Conservation (phyloP, 2,888 invertebrate genomes). For the Thymelicus lineola region DNA sequence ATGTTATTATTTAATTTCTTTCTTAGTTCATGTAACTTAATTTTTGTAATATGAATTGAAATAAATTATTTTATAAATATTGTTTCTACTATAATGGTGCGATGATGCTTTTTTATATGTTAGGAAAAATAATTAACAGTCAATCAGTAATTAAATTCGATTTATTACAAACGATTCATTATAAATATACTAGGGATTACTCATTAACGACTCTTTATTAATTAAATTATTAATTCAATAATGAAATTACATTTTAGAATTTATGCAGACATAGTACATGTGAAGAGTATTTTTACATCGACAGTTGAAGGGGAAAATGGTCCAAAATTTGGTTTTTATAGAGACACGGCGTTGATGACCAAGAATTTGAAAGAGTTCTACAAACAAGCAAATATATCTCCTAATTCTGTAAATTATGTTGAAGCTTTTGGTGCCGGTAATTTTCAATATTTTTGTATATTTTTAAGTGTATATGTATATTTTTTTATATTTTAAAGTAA, state of each 20-base stretch:
- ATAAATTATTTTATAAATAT: too few relatives aligned
- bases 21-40: too few relatives aligned
- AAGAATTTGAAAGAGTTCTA: conserved; percentile 59
- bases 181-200: too few relatives aligned
- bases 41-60: too few relatives aligned
- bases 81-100: too few relatives aligned
- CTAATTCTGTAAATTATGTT: conserved; percentile 80
- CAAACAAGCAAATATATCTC: conserved; percentile 80
- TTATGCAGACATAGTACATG: conserved; percentile 23
- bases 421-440: conserved; percentile 87
- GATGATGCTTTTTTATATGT: too few relatives aligned
- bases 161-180: too few relatives aligned
- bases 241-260: conserved; percentile 8
- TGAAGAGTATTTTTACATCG: conserved; percentile 23
- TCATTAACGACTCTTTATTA: not conserved
- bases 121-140: too few relatives aligned
- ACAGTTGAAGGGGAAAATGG: conserved; percentile 14
- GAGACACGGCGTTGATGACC: conserved; percentile 26
- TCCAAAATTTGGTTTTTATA: conserved; percentile 31
- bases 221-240: not conserved
- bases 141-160: too few relatives aligned
- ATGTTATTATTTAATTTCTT: too few relatives aligned
- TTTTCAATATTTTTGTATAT: too few relatives aligned
- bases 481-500: not conserved
- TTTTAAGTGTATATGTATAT: too few relatives aligned